Conservation (phyloP, 2,113 vertebrate genomes). For the Dendrocopos noguchii region DNA sequence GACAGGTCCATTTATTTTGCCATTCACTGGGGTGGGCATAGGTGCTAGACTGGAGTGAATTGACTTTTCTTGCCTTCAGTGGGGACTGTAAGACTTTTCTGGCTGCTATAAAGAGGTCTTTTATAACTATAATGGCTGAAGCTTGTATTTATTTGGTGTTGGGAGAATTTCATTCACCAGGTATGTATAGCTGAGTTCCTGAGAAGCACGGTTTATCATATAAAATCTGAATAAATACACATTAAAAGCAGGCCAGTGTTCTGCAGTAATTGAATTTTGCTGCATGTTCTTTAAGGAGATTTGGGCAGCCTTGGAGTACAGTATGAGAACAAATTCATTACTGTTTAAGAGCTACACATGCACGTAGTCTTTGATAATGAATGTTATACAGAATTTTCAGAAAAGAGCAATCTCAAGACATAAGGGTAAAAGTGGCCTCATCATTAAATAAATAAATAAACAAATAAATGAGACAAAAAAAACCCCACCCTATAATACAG, state of each 20-base stretch:
- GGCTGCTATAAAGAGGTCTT: conserved; percentile 37
- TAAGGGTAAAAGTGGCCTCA: neutral
- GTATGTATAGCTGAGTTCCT: conserved; percentile 2
- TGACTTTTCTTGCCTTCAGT: conserved; percentile 10
- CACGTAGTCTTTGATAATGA: neutral
- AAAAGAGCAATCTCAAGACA: neutral
- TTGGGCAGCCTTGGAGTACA: neutral
- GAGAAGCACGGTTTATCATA: neutral
- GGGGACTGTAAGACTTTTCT: neutral
- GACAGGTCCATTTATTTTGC: neutral
- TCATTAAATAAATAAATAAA: neutral
- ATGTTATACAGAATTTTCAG: neutral
- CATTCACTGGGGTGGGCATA: neutral
- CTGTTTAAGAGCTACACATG: neutral
- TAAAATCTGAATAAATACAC: conserved; percentile 26
- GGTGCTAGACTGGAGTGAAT: neutral
- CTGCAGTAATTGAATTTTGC: neutral
- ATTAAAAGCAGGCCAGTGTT: neutral
- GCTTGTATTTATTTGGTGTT: conserved; percentile 20
- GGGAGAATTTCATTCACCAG: conserved; percentile 1
- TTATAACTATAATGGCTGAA: conserved; percentile 8
- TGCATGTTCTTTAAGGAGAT: neutral
- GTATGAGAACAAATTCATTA: neutral
- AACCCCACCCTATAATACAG: neutral
- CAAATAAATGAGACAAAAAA: neutral